Evolutionary conservation across 2,797 vertebrate species (phyloP).

Genomic region (Geotria australis): DNA sequence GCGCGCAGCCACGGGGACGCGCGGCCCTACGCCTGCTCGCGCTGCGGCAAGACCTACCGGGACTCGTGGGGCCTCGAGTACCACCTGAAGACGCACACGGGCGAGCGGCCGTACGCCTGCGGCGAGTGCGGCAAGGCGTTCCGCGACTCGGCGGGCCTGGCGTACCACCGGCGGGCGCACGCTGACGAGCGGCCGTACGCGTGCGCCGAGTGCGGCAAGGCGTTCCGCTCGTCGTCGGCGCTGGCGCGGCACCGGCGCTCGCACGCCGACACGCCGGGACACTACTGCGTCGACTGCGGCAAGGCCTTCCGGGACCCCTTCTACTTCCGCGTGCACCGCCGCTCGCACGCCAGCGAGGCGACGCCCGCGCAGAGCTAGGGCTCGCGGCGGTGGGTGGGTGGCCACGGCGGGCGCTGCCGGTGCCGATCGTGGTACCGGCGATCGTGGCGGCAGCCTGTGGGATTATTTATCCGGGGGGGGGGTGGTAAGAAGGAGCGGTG

Average conservation of each 20-base stretch:
- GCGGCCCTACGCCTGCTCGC: slow-evolving; percentile 9
- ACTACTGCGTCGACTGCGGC: too few species aligned
- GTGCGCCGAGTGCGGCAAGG: slow-evolving; percentile 11
- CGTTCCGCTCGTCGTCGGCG: slow-evolving; percentile 13
- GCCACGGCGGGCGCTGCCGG: too few species aligned
- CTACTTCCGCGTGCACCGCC: too few species aligned
- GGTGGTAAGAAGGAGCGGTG: too few species aligned
- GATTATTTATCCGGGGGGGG: too few species aligned
- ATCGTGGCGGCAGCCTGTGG: too few species aligned
- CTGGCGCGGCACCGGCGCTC: slow-evolving; percentile 12
- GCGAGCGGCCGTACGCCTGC: slow-evolving; percentile 11
- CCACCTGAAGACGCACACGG: slow-evolving; percentile 8
- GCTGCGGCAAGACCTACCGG: slow-evolving; percentile 10
- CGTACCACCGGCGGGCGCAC: slow-evolving; percentile 13
- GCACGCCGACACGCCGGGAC: slow-evolving; percentile 2
- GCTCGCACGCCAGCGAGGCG: too few species aligned
- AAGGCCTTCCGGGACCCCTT: too few species aligned
- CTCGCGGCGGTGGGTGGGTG: too few species aligned
- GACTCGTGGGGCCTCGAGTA: slow-evolving; percentile 10
- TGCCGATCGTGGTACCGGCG: too few species aligned
- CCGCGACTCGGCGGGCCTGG: slow-evolving; percentile 9
- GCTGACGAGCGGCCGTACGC: slow-evolving; percentile 6
- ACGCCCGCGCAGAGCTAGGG: too few species aligned
- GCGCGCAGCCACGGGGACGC: slow-evolving; percentile 10
- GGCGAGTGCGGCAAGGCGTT: slow-evolving; percentile 14